Percentiles rank a stretch among this genome's conserved stretches.
Conservation (phyloP, 2,888 invertebrate species). For the Luperina testacea region DNA sequence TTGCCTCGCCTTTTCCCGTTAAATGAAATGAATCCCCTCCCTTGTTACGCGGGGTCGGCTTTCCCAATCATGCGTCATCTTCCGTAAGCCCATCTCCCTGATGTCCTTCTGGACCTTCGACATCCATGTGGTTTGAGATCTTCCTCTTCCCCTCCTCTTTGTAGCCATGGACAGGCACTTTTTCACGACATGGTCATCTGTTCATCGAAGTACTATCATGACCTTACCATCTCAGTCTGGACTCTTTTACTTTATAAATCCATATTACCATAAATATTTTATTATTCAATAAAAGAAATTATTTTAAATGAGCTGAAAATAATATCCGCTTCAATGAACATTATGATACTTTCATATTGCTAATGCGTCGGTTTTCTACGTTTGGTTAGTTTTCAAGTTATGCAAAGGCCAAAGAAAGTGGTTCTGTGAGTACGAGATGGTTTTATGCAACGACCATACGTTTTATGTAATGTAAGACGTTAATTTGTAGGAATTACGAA, state of each 20-base stretch:
- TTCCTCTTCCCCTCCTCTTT: too few relatives aligned
- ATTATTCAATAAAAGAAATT: conserved; percentile 6
- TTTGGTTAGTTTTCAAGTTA: conserved; percentile 60
- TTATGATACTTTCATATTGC: conserved; percentile 64
- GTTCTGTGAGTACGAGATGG: conserved; percentile 57
- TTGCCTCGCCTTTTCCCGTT: neutral
- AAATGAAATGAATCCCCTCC: too few relatives aligned
- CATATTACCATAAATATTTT: neutral
- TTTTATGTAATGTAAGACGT: conserved; percentile 57
- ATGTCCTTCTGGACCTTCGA: neutral
- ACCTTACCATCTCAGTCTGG: neutral
- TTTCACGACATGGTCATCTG: too few relatives aligned
- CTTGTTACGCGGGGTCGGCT: neutral
- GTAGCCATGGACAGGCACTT: too few relatives aligned
- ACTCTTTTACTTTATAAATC: neutral
- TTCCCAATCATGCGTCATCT: neutral
- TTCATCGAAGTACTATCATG: too few relatives aligned
- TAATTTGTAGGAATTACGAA: conserved; percentile 38
- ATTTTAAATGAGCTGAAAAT: conserved; percentile 16
- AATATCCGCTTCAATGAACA: conserved; percentile 26
- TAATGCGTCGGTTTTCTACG: conserved; percentile 33
- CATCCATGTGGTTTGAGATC: neutral
- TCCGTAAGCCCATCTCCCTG: neutral
- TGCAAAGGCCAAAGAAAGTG: conserved; percentile 71
- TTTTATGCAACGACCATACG: conserved; percentile 51